These are phyloP conservation scores for Nylanderia fulva DNA, from an alignment of 1,140 invertebrate genomes.

Conservation along the genomic window DNA sequence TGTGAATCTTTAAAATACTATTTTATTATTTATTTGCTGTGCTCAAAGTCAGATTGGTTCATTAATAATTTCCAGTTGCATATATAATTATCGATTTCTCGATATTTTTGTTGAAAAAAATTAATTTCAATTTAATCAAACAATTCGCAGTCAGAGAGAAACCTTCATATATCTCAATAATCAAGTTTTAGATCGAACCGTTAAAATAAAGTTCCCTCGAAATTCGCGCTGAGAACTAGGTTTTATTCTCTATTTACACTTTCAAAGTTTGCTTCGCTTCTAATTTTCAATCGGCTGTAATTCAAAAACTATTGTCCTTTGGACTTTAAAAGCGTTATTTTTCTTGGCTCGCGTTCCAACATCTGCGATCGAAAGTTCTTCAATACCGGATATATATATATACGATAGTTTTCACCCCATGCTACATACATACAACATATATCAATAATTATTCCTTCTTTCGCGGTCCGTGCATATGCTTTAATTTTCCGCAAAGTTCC, in stretches of 20 bases:
- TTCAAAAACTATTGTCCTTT: conserved; percentile 46
- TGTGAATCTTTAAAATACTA: conserved; percentile 1
- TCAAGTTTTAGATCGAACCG: conserved; percentile 40
- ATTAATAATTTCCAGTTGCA: not conserved
- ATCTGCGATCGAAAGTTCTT: not conserved
- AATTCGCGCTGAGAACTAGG: conserved; percentile 38
- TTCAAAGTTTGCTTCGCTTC: conserved; percentile 23
- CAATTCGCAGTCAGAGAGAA: not conserved
- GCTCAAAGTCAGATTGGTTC: not conserved
- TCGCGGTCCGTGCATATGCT: not conserved
- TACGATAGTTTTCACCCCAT: not conserved
- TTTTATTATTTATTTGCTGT: not conserved
- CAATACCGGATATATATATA: not conserved
- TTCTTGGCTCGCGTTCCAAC: conserved; percentile 24
- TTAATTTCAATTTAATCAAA: conserved; percentile 21
- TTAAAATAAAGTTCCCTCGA: conserved; percentile 55
- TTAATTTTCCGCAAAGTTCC: not conserved
- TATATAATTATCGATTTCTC: conserved; percentile 3
- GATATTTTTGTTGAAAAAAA: not conserved
- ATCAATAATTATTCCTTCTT: not conserved
- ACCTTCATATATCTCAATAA: conserved; percentile 34
- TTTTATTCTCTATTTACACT: conserved; percentile 57
- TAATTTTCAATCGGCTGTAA: conserved; percentile 56
- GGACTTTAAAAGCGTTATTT: conserved; percentile 54
- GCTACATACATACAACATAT: not conserved